phyloP scores from a whole-genome alignment of 2,113 vertebrate species.

The Macaca mulatta region DNA sequence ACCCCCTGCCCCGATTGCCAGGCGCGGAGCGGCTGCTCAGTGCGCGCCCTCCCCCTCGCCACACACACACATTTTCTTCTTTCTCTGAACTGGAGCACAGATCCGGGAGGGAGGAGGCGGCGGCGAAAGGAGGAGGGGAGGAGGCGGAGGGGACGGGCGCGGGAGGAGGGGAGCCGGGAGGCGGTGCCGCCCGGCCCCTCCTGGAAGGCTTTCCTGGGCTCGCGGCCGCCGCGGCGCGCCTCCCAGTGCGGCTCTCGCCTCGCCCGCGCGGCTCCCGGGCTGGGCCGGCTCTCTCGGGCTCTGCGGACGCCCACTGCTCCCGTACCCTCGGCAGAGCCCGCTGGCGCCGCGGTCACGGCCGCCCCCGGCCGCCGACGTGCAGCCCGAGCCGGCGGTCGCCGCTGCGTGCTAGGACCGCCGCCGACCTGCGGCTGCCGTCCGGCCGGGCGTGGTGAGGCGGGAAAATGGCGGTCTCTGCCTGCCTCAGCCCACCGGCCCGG shows the following conservation, averaged over 20 bases:
- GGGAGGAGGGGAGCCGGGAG: constrained; percentile 33
- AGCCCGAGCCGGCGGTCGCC: neutral
- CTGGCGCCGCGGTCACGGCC: neutral
- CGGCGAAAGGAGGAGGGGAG: neutral
- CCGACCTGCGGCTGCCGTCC: constrained; percentile 61
- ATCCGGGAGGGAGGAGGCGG: constrained; percentile 58
- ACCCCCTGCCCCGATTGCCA: constrained; percentile 60
- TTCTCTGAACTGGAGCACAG: constrained; percentile 63
- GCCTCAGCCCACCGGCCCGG: constrained; percentile 44
- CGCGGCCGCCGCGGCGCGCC: constrained; percentile 37
- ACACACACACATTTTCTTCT: constrained; percentile 78
- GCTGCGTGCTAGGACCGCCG: neutral
- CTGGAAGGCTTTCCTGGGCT: constrained; percentile 31
- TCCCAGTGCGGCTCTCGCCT: neutral
- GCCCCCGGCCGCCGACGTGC: neutral
- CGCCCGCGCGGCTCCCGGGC: neutral
- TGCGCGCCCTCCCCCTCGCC: constrained; percentile 71
- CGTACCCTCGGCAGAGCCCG: neutral
- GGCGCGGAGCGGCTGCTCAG: constrained; percentile 70
- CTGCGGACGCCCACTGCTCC: neutral
- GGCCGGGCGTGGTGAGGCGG: constrained; percentile 83
- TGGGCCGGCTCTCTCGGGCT: neutral
- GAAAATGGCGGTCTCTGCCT: constrained; percentile 85
- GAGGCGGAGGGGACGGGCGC: neutral
- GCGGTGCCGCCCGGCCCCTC: constrained; percentile 47